A percentile compares a stretch with the other conserved stretches of the same genome.
phyloP scores from a whole-genome alignment of 2,888 invertebrate genomes.

The Stratiomys singularior region DNA sequence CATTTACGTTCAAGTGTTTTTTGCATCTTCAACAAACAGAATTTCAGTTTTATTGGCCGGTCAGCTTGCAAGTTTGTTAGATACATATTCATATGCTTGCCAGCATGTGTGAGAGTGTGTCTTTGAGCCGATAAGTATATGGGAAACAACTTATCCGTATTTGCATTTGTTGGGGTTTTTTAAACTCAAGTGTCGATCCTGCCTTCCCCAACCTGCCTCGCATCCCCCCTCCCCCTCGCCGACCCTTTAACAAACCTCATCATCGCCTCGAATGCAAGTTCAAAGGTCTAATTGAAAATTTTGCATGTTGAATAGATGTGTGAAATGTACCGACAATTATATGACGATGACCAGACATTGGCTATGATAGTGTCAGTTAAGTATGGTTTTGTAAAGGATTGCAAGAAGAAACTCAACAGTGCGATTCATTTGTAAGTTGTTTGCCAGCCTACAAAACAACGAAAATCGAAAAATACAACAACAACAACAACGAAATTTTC shows the following conservation, averaged over 20 bases:
- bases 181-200: background rate
- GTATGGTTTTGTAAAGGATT: background rate
- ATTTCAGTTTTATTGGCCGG: constrained; percentile 34
- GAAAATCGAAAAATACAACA: too few species aligned
- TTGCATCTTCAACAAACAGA: constrained; percentile 1
- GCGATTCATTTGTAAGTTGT: too few species aligned
- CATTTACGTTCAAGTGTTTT: constrained; percentile 25
- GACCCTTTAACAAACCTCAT: background rate
- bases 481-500: too few species aligned
- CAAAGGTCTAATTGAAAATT: constrained; percentile 44
- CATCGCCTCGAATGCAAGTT: constrained; percentile 32
- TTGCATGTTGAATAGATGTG: constrained; percentile 42
- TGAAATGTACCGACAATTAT: constrained; percentile 41
- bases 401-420: too few species aligned
- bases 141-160: constrained; percentile 12
- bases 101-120: background rate
- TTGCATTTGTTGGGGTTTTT: constrained; percentile 19
- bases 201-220: background rate
- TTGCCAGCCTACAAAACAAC: too few species aligned
- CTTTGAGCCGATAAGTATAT: too few species aligned
- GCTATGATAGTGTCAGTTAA: constrained; percentile 35
- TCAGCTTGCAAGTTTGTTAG: constrained; percentile 27
- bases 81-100: background rate
- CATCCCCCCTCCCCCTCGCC: background rate
- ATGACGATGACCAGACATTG: constrained; percentile 11